phyloP scores from a whole-genome alignment of 2,888 invertebrate species.

The Drosophila peninsularis region DNA sequence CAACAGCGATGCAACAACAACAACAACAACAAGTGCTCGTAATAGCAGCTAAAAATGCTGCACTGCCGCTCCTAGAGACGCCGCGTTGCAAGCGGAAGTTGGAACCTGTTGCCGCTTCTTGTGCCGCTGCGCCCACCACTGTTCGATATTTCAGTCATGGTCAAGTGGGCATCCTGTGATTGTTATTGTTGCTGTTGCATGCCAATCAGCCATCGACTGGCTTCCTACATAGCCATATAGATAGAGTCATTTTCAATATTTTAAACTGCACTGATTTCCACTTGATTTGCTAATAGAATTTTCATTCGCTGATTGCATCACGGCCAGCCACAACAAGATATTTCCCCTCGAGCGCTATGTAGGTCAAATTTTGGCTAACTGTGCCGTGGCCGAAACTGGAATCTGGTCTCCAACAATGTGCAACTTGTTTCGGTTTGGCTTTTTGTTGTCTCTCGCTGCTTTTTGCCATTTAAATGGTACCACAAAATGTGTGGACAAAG shows the following conservation, averaged over 20 bases:
- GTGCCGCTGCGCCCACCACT: slow-evolving; percentile 25
- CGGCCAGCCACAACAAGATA: slow-evolving; percentile 14
- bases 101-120: slow-evolving; percentile 36
- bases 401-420: slow-evolving; percentile 44
- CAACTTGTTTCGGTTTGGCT: slow-evolving; percentile 44
- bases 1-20: not conserved
- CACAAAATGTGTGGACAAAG: slow-evolving; percentile 39
- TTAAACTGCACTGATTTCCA: slow-evolving; percentile 6
- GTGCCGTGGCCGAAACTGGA: slow-evolving; percentile 50
- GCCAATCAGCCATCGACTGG: slow-evolving; percentile 17
- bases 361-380: slow-evolving; percentile 51
- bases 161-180: slow-evolving; percentile 68
- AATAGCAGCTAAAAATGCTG: slow-evolving; percentile 52
- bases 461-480: slow-evolving; percentile 35
- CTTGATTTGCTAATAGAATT: slow-evolving; percentile 43
- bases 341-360: slow-evolving; percentile 25
- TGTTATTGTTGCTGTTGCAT: slow-evolving; percentile 28
- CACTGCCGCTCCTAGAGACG: slow-evolving; percentile 39
- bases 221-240: slow-evolving; percentile 10
- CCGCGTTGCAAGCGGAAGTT: slow-evolving; percentile 54
- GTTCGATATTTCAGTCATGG: slow-evolving; percentile 73
- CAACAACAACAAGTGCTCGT: slow-evolving; percentile 42
- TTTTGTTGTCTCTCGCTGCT: slow-evolving; percentile 6
- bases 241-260: not conserved
- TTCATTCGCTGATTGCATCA: slow-evolving; percentile 28